These are phyloP conservation scores for Germaria angustata DNA, from an alignment of 2,888 invertebrate genomes.

Conservation along the genomic window DNA sequence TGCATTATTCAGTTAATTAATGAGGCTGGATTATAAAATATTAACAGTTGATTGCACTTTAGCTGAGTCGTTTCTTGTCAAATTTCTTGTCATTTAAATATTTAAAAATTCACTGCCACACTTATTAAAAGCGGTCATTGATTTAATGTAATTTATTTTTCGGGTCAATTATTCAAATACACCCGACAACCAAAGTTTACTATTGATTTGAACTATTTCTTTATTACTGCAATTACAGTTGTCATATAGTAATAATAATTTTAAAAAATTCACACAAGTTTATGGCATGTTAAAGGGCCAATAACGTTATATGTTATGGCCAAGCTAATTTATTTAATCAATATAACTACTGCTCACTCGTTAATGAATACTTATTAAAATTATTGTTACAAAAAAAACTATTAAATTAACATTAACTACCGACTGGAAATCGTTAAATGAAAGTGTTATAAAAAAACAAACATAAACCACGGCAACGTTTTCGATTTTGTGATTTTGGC, in stretches of 20 bases:
- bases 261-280: not conserved
- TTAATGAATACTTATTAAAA: conserved; percentile 28
- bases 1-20: not conserved
- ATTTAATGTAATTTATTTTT: too few species aligned
- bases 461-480: not conserved
- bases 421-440: conserved; percentile 17
- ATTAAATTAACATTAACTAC: conserved; percentile 18
- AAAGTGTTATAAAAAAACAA: conserved; percentile 23
- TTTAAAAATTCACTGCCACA: not conserved
- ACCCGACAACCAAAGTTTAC: too few species aligned
- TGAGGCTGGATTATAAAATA: not conserved
- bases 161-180: too few species aligned
- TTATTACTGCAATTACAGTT: not conserved
- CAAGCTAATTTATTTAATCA: not conserved
- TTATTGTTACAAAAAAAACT: conserved; percentile 17
- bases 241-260: not conserved
- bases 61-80: not conserved
- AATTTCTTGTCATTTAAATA: not conserved
- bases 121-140: too few species aligned
- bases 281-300: not conserved
- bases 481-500: conserved; percentile 9
- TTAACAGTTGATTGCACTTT: not conserved
- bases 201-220: not conserved
- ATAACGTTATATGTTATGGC: not conserved
- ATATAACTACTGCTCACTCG: not conserved